Conservation (phyloP, 2,888 invertebrate genomes). For the Ceraclea dissimilis region DNA sequence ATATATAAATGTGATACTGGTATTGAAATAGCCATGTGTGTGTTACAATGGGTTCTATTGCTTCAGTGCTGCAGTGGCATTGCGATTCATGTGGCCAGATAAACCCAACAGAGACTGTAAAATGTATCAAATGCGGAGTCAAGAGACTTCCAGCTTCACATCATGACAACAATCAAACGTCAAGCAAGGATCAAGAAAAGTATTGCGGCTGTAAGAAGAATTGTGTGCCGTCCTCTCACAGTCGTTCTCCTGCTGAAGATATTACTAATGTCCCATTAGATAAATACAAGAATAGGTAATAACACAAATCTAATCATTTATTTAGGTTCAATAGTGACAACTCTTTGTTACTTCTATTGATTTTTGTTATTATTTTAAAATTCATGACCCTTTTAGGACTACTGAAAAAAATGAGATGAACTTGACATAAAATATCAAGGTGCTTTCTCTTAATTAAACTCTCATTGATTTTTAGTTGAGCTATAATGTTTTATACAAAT, state of each 20-base stretch:
- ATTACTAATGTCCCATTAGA: conserved; percentile 1
- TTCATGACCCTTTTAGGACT: conserved; percentile 11
- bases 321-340: conserved; percentile 6
- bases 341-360: conserved; percentile 18
- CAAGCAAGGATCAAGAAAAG: conserved; percentile 30
- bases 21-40: conserved; percentile 43
- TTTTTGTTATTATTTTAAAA: conserved; percentile 11
- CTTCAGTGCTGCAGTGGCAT: conserved; percentile 90
- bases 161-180: conserved; percentile 45
- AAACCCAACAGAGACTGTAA: conserved; percentile 78
- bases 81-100: conserved; percentile 82
- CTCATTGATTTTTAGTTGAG: too few relatives aligned
- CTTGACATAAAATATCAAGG: not conserved
- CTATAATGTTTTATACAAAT: too few relatives aligned
- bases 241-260: not conserved
- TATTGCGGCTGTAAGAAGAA: conserved; percentile 19
- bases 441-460: not conserved
- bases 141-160: conserved; percentile 44
- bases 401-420: not conserved
- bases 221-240: conserved; percentile 1
- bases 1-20: conserved; percentile 15
- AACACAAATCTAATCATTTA: not conserved
- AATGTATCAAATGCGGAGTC: conserved; percentile 77
- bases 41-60: conserved; percentile 81
- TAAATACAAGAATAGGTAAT: conserved; percentile 40